These are phyloP conservation scores for Tromatobia lineatoria DNA, from an alignment of 2,888 invertebrate genomes.

Conservation along the genomic window DNA sequence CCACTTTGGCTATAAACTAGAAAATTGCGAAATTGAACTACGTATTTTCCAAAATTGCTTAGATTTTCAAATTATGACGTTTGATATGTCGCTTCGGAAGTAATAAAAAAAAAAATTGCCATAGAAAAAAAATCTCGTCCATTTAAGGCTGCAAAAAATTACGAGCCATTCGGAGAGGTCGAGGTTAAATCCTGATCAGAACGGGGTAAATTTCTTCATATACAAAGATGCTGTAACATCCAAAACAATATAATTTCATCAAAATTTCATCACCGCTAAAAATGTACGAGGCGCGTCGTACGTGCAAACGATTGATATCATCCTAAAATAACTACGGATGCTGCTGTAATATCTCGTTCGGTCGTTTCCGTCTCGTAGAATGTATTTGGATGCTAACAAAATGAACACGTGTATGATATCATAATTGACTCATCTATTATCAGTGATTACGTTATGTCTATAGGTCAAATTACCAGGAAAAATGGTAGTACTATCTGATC, in stretches of 20 bases:
- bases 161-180: too few relatives aligned
- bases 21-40: too few relatives aligned
- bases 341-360: slow-evolving; percentile 22
- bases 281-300: slow-evolving; percentile 12
- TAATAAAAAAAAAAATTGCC: too few relatives aligned
- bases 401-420: neutral
- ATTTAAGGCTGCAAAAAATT: too few relatives aligned
- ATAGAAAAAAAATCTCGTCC: too few relatives aligned
- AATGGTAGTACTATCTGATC: neutral
- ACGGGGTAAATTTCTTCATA: too few relatives aligned
- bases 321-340: slow-evolving; percentile 25
- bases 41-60: too few relatives aligned
- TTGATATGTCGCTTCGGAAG: too few relatives aligned
- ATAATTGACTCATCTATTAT: slow-evolving; percentile 26
- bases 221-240: neutral
- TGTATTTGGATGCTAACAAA: slow-evolving; percentile 7
- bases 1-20: too few relatives aligned
- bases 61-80: too few relatives aligned
- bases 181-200: too few relatives aligned
- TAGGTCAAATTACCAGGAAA: slow-evolving; percentile 21
- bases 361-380: slow-evolving; percentile 20
- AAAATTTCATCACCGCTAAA: slow-evolving; percentile 1
- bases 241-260: neutral
- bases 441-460: slow-evolving; percentile 23
- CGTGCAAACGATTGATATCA: slow-evolving; percentile 23